Evolutionary conservation across 2,113 vertebrate species (phyloP).

Genomic region (Casuarius casuarius): DNA sequence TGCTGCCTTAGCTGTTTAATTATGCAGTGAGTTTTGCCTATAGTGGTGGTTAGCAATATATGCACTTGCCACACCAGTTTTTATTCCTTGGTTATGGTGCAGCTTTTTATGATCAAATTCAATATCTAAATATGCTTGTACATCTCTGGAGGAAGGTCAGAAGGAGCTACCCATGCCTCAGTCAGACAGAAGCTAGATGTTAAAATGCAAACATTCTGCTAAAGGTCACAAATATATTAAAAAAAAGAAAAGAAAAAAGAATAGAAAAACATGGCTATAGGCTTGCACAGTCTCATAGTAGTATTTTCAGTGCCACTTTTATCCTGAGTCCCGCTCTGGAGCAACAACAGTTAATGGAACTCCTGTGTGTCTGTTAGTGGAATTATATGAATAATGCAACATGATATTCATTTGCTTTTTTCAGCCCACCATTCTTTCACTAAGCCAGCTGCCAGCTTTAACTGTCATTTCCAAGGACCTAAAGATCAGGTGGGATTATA

Average conservation of each 20-base stretch:
- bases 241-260: fast-evolving
- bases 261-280: not conserved
- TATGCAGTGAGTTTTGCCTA: not conserved
- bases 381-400: slow-evolving; percentile 72
- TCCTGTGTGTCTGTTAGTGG: slow-evolving; percentile 18
- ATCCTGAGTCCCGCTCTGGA: not conserved
- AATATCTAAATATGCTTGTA: not conserved
- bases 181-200: not conserved
- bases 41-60: not conserved
- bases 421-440: slow-evolving; percentile 8
- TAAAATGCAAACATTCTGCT: not conserved
- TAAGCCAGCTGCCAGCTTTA: slow-evolving; percentile 60
- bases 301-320: not conserved
- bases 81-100: not conserved
- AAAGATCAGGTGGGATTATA: slow-evolving; percentile 69
- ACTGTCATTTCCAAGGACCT: slow-evolving; percentile 66
- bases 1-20: not conserved
- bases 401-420: slow-evolving; percentile 31
- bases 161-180: not conserved
- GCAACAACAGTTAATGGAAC: slow-evolving; percentile 41
- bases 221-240: not conserved
- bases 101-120: not conserved
- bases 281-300: not conserved
- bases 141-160: not conserved
- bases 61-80: not conserved